Evolutionary conservation across 1,140 invertebrate genomes (phyloP).

Genomic region (Argopecten irradians): DNA sequence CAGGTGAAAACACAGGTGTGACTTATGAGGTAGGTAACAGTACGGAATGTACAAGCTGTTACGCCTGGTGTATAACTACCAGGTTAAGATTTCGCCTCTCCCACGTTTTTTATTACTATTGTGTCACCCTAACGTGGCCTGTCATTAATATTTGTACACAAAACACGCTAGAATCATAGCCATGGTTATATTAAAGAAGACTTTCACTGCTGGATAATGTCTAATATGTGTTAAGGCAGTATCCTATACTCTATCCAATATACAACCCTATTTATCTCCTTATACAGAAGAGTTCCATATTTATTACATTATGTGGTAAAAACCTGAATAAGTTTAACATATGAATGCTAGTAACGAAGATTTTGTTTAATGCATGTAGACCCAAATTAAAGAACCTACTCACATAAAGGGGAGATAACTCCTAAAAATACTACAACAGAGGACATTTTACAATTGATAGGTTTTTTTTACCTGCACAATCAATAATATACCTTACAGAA

Average conservation of each 20-base stretch:
- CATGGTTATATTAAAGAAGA: neutral
- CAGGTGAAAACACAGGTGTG: neutral
- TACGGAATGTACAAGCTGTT: neutral
- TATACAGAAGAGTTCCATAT: neutral
- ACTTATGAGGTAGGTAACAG: neutral
- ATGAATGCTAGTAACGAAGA: neutral
- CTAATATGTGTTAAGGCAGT: neutral
- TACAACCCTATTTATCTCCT: too few species aligned
- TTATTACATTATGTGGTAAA: neutral
- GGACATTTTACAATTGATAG: neutral
- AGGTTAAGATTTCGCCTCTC: neutral
- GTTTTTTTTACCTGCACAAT: neutral
- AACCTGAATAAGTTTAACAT: neutral
- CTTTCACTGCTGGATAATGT: neutral
- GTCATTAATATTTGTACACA: conserved; percentile 2
- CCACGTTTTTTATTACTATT: neutral
- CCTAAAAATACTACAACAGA: too few species aligned
- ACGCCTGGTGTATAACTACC: neutral
- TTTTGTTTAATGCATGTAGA: too few species aligned
- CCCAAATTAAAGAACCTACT: too few species aligned
- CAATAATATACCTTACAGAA: too few species aligned
- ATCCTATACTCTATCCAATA: neutral
- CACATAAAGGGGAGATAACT: too few species aligned
- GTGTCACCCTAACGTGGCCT: neutral
- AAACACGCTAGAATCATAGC: neutral